These are phyloP conservation scores for Buteo buteo DNA, from an alignment of 2,113 vertebrate species.

Conservation along the genomic window DNA sequence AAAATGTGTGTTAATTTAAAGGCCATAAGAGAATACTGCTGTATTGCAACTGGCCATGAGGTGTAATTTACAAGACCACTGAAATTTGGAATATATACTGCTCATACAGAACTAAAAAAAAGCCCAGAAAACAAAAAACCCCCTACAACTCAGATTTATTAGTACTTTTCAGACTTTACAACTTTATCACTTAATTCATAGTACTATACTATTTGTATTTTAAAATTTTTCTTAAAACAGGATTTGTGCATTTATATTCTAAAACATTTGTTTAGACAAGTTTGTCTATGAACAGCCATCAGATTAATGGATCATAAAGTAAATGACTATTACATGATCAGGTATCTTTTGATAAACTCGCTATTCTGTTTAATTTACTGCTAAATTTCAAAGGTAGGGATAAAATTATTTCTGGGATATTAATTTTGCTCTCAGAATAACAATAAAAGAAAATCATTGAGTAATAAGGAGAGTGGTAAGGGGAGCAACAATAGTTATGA, in stretches of 20 bases:
- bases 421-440: constrained; percentile 1
- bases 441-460: not conserved
- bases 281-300: not conserved
- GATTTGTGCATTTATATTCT: not conserved
- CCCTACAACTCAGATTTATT: not conserved
- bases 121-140: not conserved
- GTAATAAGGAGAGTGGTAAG: not conserved
- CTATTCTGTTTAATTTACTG: not conserved
- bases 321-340: not conserved
- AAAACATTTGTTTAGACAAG: not conserved
- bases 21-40: not conserved
- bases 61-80: constrained; percentile 24
- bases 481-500: constrained; percentile 2
- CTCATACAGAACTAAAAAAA: not conserved
- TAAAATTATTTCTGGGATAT: not conserved
- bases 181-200: not conserved
- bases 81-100: not conserved
- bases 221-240: not conserved
- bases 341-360: not conserved
- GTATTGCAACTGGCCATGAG: not conserved
- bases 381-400: not conserved
- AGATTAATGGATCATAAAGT: not conserved
- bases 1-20: constrained; percentile 38
- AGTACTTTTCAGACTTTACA: not conserved
- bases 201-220: not conserved